Percentiles rank a stretch among this genome's conserved stretches.
Evolutionary conservation across 2,797 vertebrate genomes (phyloP).

Genomic region (Parauchenoglanis ngamensis): DNA sequence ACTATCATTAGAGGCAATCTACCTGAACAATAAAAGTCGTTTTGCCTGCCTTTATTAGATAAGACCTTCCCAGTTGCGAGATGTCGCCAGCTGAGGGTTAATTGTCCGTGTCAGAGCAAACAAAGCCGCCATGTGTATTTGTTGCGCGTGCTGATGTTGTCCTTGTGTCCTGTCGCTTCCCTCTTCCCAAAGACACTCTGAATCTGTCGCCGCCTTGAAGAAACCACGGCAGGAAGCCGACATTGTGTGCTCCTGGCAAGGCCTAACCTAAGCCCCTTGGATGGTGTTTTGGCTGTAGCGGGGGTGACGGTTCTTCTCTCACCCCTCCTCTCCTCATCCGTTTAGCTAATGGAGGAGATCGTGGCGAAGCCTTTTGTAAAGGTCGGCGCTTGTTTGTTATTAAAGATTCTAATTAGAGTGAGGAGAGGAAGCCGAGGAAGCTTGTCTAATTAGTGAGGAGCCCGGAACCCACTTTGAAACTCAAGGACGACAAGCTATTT

Average conservation of each 20-base stretch:
- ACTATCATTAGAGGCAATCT: constrained; percentile 63
- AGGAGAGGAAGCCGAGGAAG: constrained; percentile 79
- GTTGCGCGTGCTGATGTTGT: constrained; percentile 50
- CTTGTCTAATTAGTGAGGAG: constrained; percentile 86
- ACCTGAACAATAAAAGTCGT: constrained; percentile 66
- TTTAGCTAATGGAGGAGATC: constrained; percentile 73
- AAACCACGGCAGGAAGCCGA: constrained; percentile 45
- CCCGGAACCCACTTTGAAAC: constrained; percentile 64
- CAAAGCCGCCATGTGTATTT: constrained; percentile 58
- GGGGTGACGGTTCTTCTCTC: background rate
- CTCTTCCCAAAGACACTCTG: background rate
- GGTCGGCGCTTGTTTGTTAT: constrained; percentile 87
- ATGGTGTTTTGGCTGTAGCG: constrained; percentile 20
- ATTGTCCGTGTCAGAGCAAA: constrained; percentile 60
- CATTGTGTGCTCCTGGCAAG: constrained; percentile 48
- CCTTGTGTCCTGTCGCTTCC: constrained; percentile 49
- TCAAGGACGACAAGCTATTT: constrained; percentile 58
- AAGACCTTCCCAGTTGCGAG: constrained; percentile 56
- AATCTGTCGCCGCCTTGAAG: background rate
- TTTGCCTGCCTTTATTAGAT: constrained; percentile 61
- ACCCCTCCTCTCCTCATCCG: constrained; percentile 63
- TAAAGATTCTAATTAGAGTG: constrained; percentile 88
- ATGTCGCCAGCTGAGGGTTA: constrained; percentile 55
- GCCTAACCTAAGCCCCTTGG: constrained; percentile 28
- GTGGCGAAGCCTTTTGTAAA: constrained; percentile 71